Conservation (phyloP, 2,888 invertebrate genomes). For the Cinara cedri region DNA sequence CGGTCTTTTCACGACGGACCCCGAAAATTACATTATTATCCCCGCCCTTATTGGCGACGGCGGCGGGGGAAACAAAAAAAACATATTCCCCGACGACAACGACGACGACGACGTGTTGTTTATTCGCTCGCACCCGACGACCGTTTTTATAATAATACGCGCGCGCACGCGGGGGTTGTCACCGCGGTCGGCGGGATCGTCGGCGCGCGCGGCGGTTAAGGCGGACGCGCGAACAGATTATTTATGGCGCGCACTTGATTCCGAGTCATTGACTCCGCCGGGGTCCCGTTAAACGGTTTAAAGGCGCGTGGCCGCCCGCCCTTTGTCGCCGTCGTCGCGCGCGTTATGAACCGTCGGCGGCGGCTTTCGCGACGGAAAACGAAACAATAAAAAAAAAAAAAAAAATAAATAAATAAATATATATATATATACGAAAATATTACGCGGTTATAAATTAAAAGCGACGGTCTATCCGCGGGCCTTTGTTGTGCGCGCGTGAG, state of each 20-base stretch:
- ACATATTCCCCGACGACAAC: no score
- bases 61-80: not conserved
- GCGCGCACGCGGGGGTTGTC: not conserved
- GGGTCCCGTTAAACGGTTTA: slow-evolving; percentile 56
- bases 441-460: slow-evolving; percentile 55
- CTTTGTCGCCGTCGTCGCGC: slow-evolving; percentile 47
- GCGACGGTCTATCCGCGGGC: not conserved
- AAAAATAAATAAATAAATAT: not conserved
- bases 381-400: slow-evolving; percentile 13
- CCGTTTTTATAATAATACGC: no score
- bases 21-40: slow-evolving; percentile 25
- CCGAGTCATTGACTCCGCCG: slow-evolving; percentile 56
- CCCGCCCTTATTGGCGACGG: slow-evolving; percentile 1
- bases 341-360: not conserved
- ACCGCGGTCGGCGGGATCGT: not conserved
- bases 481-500: slow-evolving; percentile 26
- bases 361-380: slow-evolving; percentile 9
- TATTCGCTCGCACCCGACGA: slow-evolving; percentile 2
- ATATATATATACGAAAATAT: not conserved
- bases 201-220: not conserved
- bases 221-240: slow-evolving; percentile 38
- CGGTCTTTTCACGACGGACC: slow-evolving; percentile 46
- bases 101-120: slow-evolving; percentile 17
- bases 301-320: slow-evolving; percentile 47
- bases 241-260: slow-evolving; percentile 52